Evolutionary conservation across 2,797 vertebrate genomes (phyloP).

Genomic region (Passerculus sandwichensis): DNA sequence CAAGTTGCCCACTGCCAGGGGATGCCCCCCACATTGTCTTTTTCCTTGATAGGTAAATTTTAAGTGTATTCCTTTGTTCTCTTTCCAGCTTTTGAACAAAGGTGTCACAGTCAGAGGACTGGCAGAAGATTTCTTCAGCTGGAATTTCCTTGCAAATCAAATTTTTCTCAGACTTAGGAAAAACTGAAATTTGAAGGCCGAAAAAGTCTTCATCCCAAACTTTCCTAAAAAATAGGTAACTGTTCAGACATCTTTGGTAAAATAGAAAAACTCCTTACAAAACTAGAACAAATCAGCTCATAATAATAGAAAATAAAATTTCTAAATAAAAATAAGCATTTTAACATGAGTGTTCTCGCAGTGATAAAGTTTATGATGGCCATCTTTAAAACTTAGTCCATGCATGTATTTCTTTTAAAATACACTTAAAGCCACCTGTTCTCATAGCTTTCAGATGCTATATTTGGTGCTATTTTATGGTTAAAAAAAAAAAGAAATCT

Average conservation of each 20-base stretch:
- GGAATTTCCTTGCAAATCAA: neutral
- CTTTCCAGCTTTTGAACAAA: neutral
- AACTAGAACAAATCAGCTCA: neutral
- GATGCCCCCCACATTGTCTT: neutral
- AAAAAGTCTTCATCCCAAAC: neutral
- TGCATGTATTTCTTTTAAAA: neutral
- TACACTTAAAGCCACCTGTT: neutral
- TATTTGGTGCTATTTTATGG: neutral
- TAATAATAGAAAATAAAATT: neutral
- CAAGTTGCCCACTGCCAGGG: neutral
- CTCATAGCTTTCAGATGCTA: neutral
- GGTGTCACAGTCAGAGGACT: neutral
- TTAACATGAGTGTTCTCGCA: rapidly evolving
- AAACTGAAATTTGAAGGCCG: too few species aligned
- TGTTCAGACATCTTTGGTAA: neutral
- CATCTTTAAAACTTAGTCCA: neutral
- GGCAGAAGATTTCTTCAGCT: neutral
- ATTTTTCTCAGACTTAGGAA: neutral
- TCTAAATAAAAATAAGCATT: neutral
- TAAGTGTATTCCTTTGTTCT: neutral
- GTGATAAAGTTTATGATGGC: neutral
- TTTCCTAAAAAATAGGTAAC: neutral
- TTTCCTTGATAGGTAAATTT: neutral
- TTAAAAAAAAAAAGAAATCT: neutral
- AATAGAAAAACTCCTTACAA: neutral